These are phyloP conservation scores for Ennomos quercinarius DNA, from an alignment of 2,888 invertebrate species.

Conservation along the genomic window DNA sequence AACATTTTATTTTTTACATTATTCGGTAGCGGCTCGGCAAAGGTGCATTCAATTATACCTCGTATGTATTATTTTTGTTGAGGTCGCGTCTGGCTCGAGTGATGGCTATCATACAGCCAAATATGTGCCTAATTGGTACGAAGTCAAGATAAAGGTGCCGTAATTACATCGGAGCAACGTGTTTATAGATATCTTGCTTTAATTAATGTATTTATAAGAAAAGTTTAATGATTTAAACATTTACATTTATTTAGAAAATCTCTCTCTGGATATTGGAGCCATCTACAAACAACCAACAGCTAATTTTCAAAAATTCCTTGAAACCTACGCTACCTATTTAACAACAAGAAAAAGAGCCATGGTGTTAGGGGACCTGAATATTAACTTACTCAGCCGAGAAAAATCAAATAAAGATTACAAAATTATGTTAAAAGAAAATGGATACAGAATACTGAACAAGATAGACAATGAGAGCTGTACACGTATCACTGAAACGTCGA, in stretches of 20 bases:
- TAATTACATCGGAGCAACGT: constrained; percentile 22
- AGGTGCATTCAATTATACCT: constrained; percentile 70
- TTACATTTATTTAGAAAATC: neutral
- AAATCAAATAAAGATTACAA: too few species aligned
- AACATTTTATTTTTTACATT: constrained; percentile 55
- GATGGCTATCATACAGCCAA: constrained; percentile 62
- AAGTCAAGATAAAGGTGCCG: constrained; percentile 22
- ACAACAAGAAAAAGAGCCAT: too few species aligned
- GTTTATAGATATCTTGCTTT: constrained; percentile 10
- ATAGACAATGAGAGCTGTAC: too few species aligned
- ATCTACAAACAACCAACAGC: too few species aligned
- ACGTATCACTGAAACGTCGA: too few species aligned
- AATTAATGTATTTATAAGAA: neutral
- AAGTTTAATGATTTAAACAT: too few species aligned
- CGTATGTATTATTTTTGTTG: constrained; percentile 56
- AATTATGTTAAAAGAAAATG: too few species aligned
- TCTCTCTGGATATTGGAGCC: constrained; percentile 1
- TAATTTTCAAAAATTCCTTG: too few species aligned
- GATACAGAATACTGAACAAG: too few species aligned
- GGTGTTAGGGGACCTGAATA: too few species aligned
- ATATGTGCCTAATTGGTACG: constrained; percentile 57
- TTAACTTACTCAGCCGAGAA: too few species aligned
- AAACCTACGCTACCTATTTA: too few species aligned
- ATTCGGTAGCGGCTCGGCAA: constrained; percentile 74
- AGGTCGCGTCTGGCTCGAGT: constrained; percentile 51